These are phyloP conservation scores for Neuroscelio doddi DNA, from an alignment of 2,888 invertebrate species.

Conservation along the genomic window DNA sequence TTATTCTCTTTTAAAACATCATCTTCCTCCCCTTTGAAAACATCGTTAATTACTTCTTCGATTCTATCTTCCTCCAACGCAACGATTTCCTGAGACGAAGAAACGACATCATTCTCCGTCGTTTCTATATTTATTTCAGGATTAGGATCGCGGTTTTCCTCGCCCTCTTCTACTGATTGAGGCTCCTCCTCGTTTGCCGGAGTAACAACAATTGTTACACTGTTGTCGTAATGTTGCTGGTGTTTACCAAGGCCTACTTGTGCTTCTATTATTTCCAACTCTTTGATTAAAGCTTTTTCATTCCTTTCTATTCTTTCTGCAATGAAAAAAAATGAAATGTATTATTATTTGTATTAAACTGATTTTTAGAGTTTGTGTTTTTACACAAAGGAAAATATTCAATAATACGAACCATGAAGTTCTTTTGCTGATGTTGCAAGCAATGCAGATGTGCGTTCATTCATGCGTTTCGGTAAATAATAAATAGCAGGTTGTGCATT, in stretches of 20 bases:
- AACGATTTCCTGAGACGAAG: slow-evolving; percentile 2
- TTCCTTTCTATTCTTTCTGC: slow-evolving; percentile 66
- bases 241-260: slow-evolving; percentile 62
- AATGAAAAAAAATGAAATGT: too few relatives aligned
- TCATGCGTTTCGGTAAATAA: slow-evolving; percentile 88
- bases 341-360: too few relatives aligned
- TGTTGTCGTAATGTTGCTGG: slow-evolving; percentile 58
- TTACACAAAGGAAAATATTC: too few relatives aligned
- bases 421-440: slow-evolving; percentile 65
- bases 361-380: too few relatives aligned
- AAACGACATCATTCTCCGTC: slow-evolving; percentile 17
- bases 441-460: slow-evolving; percentile 67
- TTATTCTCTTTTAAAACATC: slow-evolving; percentile 48
- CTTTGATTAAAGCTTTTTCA: slow-evolving; percentile 62
- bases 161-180: slow-evolving; percentile 56
- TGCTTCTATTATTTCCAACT: slow-evolving; percentile 64
- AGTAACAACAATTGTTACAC: slow-evolving; percentile 38
- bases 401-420: slow-evolving; percentile 59
- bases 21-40: slow-evolving; percentile 50
- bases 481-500: slow-evolving; percentile 90
- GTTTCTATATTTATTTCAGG: slow-evolving; percentile 55
- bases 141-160: slow-evolving; percentile 68
- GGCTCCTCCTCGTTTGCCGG: slow-evolving; percentile 45
- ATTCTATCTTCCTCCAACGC: slow-evolving; percentile 22
- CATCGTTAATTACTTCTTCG: slow-evolving; percentile 38